Percentiles rank a stretch among this genome's conserved stretches.
These are phyloP conservation scores for Morone chrysops DNA, from an alignment of 2,113 vertebrate species.

Conservation along the genomic window DNA sequence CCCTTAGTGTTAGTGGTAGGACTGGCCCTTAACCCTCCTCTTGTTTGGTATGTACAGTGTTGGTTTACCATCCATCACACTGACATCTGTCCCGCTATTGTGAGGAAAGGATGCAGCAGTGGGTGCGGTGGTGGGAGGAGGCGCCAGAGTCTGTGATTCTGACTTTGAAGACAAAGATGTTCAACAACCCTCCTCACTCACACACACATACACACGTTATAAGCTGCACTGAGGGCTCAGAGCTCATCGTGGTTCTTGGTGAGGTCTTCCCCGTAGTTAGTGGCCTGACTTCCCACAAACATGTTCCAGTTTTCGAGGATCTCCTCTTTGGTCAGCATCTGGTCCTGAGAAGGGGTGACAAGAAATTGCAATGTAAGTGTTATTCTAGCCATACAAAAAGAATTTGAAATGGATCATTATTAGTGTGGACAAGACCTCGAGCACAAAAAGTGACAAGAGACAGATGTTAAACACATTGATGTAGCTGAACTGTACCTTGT, in stretches of 20 bases:
- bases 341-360: constrained; percentile 83
- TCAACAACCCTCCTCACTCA: constrained; percentile 1
- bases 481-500: constrained; percentile 87
- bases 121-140: constrained; percentile 3
- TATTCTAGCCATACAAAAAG: neutral
- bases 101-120: constrained; percentile 28
- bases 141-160: constrained; percentile 31
- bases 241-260: constrained; percentile 96
- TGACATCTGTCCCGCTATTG: constrained; percentile 30
- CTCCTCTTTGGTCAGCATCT: constrained; percentile 95
- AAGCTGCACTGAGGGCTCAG: constrained; percentile 77
- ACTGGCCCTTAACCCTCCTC: constrained; percentile 23
- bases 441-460: neutral
- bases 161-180: constrained; percentile 29
- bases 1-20: constrained; percentile 46
- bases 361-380: neutral
- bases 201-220: neutral
- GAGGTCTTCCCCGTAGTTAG: constrained; percentile 98
- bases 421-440: neutral
- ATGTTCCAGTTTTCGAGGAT: constrained; percentile 98
- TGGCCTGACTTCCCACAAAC: constrained; percentile 99
- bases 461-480: neutral
- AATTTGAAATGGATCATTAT: neutral
- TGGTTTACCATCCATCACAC: constrained; percentile 22
- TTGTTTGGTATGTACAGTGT: constrained; percentile 44